Base-by-base conservation (phyloP, 2,113 vertebrate species). In the Felis chaus region DNA sequence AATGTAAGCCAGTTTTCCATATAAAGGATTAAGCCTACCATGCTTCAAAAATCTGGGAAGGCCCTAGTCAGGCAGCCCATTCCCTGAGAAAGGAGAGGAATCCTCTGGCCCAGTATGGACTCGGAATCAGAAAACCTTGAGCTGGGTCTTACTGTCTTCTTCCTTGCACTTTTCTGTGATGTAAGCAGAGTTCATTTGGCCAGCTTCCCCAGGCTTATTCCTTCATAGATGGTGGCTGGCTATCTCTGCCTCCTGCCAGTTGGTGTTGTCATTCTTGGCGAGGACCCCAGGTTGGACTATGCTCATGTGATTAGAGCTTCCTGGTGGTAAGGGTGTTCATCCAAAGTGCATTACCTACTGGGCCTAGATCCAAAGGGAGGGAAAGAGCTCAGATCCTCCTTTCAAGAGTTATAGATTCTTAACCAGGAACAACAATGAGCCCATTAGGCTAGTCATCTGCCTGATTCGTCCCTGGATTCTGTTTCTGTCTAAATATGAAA, bases 181-280 rank as follows among this genome's bases (percentile, higher is more conserved):
- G 21, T 66, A 83, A 91, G 53, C 31, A 81, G 89, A 83, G 27
- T 66, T 53, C 2, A 10, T 63, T 10, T 95, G 69, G 79, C 94
- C 5, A n/a, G 53, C n/a, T 93, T 86, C 39, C n/a, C 55, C n/a
- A 5, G 81, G 57, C 31, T 81, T 84, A 36, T 63, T 89, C 82
- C 83, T 78, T 63, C 33, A 12, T 65, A 45, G 63, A 89, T 93
- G 55, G 82, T 7, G 41, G 73, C 89, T 83, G 82, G 66, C 74
- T 92, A 13, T 48, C 74, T 31, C 41, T 93, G 79, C 48, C 76
- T 94, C 45, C 48, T 92, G 97, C 87, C 45, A 74, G 53, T 39
- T 36, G 53, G 25, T 97, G 69, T 5, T 90, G 90, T 92, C 92
- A 78, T 97, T 68, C 36, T 88, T 97, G 96, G 95, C 90, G 66